These are phyloP conservation scores for Heloderma charlesbogerti DNA, from an alignment of 2,113 vertebrate species.

Conservation along the genomic window DNA sequence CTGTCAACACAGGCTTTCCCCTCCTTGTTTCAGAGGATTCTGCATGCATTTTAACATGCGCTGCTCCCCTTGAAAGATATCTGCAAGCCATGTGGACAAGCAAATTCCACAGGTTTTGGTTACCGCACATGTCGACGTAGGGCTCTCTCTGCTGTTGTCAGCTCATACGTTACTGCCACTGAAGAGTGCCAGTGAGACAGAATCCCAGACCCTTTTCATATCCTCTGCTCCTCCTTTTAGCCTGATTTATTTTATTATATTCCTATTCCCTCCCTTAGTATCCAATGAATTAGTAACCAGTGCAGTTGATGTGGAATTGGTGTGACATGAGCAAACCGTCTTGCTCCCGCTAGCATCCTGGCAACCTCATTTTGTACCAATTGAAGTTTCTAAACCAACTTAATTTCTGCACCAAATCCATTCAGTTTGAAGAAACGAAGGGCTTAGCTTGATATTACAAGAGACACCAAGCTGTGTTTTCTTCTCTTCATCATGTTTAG, in stretches of 20 bases:
- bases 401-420: neutral
- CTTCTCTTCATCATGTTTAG: too few species aligned
- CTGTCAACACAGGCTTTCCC: slow-evolving; percentile 23
- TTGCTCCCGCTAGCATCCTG: neutral
- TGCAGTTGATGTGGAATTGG: neutral
- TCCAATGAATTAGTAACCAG: neutral
- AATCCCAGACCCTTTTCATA: neutral
- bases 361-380: neutral
- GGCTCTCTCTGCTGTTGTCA: slow-evolving; percentile 17
- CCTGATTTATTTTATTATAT: neutral
- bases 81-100: slow-evolving; percentile 12
- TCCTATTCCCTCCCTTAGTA: neutral
- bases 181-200: slow-evolving; percentile 47
- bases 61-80: slow-evolving; percentile 34
- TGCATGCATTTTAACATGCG: neutral
- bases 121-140: slow-evolving; percentile 2
- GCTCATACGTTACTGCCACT: slow-evolving; percentile 12
- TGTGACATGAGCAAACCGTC: neutral
- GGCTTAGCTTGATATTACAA: neutral
- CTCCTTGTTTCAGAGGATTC: slow-evolving; percentile 18
- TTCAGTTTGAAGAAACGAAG: neutral
- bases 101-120: slow-evolving; percentile 4
- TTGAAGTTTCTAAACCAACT: neutral
- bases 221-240: slow-evolving; percentile 42
- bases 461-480: too few species aligned